These are phyloP conservation scores for Mastomys natalensis DNA, from an alignment of 2,113 vertebrate genomes.

Conservation along the genomic window DNA sequence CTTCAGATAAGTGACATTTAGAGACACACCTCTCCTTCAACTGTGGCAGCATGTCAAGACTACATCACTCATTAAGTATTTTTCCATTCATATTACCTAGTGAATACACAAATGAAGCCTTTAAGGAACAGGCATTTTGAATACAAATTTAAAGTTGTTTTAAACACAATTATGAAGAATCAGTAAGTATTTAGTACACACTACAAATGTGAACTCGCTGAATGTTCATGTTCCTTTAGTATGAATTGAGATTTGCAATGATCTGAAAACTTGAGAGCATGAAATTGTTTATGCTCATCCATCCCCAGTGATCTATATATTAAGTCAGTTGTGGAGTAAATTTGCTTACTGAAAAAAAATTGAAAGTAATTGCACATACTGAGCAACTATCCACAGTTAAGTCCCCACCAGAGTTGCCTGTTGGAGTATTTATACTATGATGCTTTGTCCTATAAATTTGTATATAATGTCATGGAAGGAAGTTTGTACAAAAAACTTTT, in stretches of 20 bases:
- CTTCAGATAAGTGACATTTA: neutral
- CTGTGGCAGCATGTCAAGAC: neutral
- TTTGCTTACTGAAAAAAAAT: constrained; percentile 40
- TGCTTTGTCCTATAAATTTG: neutral
- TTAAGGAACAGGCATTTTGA: neutral
- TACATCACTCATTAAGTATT: neutral
- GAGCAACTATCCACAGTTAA: neutral
- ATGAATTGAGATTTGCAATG: neutral
- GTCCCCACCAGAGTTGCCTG: neutral
- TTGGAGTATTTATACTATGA: neutral
- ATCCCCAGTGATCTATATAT: neutral
- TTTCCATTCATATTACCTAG: neutral
- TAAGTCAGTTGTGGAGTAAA: neutral
- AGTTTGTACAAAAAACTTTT: neutral
- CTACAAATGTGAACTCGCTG: neutral
- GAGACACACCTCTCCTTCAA: neutral
- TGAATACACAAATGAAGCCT: neutral
- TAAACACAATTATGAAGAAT: constrained; percentile 50
- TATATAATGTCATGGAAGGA: neutral
- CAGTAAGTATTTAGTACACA: constrained; percentile 53
- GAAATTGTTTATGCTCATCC: neutral
- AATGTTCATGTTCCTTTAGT: constrained; percentile 33
- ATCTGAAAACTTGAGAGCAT: neutral
- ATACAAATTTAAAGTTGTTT: constrained; percentile 31
- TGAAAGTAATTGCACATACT: neutral